Evolutionary conservation across 2,797 vertebrate species (phyloP).

Genomic region (Sylvilagus floridanus): DNA sequence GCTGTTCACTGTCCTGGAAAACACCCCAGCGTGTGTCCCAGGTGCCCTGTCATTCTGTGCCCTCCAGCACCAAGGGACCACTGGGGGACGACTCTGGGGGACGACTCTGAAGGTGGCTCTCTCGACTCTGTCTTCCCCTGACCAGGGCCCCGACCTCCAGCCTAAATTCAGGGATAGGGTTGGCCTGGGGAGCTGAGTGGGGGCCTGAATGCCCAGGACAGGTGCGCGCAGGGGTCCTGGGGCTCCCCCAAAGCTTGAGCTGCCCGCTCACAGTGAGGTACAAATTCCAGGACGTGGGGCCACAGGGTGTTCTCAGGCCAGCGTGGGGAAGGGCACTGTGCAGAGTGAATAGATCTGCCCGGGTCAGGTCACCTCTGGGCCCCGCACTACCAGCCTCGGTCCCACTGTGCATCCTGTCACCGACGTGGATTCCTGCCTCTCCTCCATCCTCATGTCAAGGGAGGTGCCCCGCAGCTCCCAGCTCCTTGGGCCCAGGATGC

Average conservation of each 20-base stretch:
- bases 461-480: fast-evolving
- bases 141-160: neutral
- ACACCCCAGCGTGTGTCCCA: neutral
- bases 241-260: neutral
- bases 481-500: neutral
- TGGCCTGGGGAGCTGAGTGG: neutral
- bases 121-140: neutral
- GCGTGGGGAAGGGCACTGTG: fast-evolving
- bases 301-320: neutral
- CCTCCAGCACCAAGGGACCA: neutral
- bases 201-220: neutral
- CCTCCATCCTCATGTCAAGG: neutral
- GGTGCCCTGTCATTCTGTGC: neutral
- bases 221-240: neutral
- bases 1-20: slow-evolving; percentile 58
- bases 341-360: neutral
- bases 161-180: neutral
- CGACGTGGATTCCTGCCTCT: neutral
- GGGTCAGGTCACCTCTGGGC: neutral
- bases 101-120: slow-evolving; percentile 50
- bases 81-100: neutral
- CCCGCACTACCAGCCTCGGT: neutral
- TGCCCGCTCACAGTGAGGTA: neutral
- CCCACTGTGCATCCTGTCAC: neutral
- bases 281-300: neutral